Evolutionary conservation across 2,888 invertebrate genomes (phyloP), one percentile per base, ranked within the genome.

Genomic region (Plutella xylostella): DNA sequence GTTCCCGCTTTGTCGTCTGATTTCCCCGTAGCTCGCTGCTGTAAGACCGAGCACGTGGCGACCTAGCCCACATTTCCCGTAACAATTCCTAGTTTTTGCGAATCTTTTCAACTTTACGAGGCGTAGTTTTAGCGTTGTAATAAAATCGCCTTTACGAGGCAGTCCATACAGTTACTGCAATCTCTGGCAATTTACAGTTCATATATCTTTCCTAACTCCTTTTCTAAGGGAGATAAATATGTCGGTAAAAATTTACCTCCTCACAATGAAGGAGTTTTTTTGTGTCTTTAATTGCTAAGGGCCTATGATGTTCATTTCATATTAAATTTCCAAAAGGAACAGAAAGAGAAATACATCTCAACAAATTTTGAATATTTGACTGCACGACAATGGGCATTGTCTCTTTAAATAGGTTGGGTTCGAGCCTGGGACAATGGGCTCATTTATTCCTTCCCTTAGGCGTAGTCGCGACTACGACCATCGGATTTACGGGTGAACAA

Each of bases 361-460:
- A 68, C 70, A 68, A 72, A 72, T 72, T 76, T 67, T 63, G 69
- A 62, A 70, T 71, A 72, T 54, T 56, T 51, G 54, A 52, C 62
- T 66, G 63, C 62, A 68, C 63, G 66, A 73, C 73, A 73, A 72
- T 74, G 66, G 71, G 68, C 68, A 75, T 76, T 76, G 75, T 76
- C 72, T 73, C 66, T 72, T 68, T 63, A 73, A 73, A 75, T 72
- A 67, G 68, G 70, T 63, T 65, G 66, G 62, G 66, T 63, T 62
- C 57, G 63, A 65, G 63, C 41, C 60, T 56, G 61, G 68, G 63
- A 76, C 74, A 76, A 75, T 72, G 60, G 65, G 66, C 68, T 75
- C 73, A 73, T 73, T 77, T 72, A 75, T 73, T 74, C 68, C 65
- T 68, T 65, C 68, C 73, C 72, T 68, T 60, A 68, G 73, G 74